Evolutionary conservation across 2,888 invertebrate species (phyloP), one percentile per base, ranked within the genome.

Genomic region (Limnephilus lunatus): DNA sequence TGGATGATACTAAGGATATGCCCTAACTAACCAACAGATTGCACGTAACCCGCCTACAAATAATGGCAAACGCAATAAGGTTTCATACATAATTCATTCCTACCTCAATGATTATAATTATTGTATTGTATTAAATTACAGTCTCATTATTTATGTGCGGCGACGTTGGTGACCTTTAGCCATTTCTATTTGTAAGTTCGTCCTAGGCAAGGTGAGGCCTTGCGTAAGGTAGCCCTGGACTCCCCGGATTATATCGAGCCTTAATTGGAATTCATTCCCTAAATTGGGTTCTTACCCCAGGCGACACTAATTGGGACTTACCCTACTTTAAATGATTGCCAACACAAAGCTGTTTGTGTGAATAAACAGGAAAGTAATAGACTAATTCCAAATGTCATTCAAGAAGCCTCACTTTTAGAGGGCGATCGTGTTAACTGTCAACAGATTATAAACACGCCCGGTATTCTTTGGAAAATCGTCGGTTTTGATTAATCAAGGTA

Each of bases 231-330:
- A 25, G 9, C 68, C 68, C 68, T 7, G 68, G 25, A 68, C 68
- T 19, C 68, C 68, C n/a, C 68, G 68, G 68, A 68, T 68, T 68
- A 68, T 90, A 90, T 53, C 53, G 83, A 53, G 90, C 35, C 82
- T 90, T 90, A 90, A 90, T 90, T 90, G 83, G 90, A 90, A 90
- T 90, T 90, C 90, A 90, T 90, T 90, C 90, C 83, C 83, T 90
- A 90, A 90, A 90, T 90, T 90, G 90, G 82, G 90, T 90, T 90
- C 82, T 48, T 85, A 90, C 90, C 68, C 82, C 19, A 39, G 53
- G 82, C 90, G 85, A 44, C 82, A 90, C 90, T 90, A 90, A 90
- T 90, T 90, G 90, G 90, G 90, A 90, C 90, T 90, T 90, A 85
- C 39, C 90, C 90, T 85, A 90, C 90, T 90, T 83, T 90, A 90